phyloP scores from a whole-genome alignment of 2,113 vertebrate species.

The Actinemys pallida region DNA sequence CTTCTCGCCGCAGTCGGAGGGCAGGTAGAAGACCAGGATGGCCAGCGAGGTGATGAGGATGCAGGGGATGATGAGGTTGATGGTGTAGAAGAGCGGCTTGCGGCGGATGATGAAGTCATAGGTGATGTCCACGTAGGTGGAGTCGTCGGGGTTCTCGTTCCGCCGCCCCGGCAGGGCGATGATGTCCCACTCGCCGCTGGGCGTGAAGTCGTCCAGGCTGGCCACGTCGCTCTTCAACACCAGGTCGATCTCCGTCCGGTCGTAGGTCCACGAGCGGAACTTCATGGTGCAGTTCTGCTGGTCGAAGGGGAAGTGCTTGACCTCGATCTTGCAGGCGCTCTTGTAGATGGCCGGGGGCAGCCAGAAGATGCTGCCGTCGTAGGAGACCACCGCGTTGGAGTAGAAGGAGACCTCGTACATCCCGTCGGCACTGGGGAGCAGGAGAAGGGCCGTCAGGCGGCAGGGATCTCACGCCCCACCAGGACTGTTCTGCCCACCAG shows the following conservation, averaged over 20 bases:
- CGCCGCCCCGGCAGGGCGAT: constrained; percentile 91
- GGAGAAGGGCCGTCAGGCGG: not conserved
- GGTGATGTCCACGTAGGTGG: constrained; percentile 95
- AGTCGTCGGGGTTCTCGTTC: constrained; percentile 92
- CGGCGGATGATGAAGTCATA: constrained; percentile 96
- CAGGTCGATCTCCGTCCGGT: constrained; percentile 93
- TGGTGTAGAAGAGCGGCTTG: constrained; percentile 97
- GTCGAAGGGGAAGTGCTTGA: constrained; percentile 97
- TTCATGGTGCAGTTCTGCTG: constrained; percentile 98
- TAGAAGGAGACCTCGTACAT: constrained; percentile 99
- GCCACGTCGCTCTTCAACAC: constrained; percentile 92
- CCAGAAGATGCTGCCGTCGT: constrained; percentile 98
- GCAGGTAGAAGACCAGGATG: constrained; percentile 96
- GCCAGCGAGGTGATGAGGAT: constrained; percentile 95
- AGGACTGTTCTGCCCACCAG: not conserved
- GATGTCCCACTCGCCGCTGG: constrained; percentile 97
- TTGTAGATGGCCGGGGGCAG: constrained; percentile 97
- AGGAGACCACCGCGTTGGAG: constrained; percentile 95
- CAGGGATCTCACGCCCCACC: not conserved
- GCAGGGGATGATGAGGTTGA: constrained; percentile 96
- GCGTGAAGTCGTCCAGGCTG: constrained; percentile 96
- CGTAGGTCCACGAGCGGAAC: constrained; percentile 98
- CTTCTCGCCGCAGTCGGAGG: constrained; percentile 95
- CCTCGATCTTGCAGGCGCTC: constrained; percentile 96
- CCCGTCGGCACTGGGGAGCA: constrained; percentile 87